Evolutionary conservation across 2,113 vertebrate genomes (phyloP).

Genomic region (Hemibagrus wyckioides): DNA sequence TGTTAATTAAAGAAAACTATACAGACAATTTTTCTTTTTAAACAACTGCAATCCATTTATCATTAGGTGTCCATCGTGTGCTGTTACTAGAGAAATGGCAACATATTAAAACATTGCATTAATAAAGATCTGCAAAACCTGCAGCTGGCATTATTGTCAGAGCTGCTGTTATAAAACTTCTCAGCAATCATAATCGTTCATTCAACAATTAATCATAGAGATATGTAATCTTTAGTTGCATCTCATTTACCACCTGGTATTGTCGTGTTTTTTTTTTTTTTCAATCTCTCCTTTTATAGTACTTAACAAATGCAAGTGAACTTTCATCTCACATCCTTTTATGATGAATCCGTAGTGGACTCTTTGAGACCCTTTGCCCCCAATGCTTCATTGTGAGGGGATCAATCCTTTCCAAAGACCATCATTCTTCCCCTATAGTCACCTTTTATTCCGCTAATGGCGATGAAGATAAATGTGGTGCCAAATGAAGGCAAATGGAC

Average conservation of each 20-base stretch:
- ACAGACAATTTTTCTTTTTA: not conserved
- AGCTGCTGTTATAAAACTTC: not conserved
- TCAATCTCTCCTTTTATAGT: not conserved
- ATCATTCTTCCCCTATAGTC: conserved; percentile 37
- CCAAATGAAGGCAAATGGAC: conserved; percentile 46
- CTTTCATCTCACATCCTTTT: conserved; percentile 33
- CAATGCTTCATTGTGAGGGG: conserved; percentile 39
- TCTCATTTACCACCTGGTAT: conserved; percentile 18
- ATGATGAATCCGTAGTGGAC: conserved; percentile 36
- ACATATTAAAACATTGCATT: not conserved
- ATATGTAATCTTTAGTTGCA: not conserved
- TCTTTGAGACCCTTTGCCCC: conserved; percentile 38
- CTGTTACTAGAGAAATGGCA: not conserved
- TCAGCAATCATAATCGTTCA: not conserved
- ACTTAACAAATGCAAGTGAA: conserved; percentile 11
- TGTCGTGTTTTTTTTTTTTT: conserved; percentile 1
- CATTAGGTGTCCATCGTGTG: not conserved
- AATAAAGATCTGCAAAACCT: not conserved
- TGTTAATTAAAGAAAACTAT: not conserved
- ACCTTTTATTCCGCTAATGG: conserved; percentile 57
- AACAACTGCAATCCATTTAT: not conserved
- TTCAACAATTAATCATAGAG: not conserved
- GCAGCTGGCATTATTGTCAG: not conserved
- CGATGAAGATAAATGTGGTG: conserved; percentile 58
- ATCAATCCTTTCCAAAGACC: conserved; percentile 44